phyloP scores from a whole-genome alignment of 2,888 invertebrate species.

The Pachydiplax longipennis region DNA sequence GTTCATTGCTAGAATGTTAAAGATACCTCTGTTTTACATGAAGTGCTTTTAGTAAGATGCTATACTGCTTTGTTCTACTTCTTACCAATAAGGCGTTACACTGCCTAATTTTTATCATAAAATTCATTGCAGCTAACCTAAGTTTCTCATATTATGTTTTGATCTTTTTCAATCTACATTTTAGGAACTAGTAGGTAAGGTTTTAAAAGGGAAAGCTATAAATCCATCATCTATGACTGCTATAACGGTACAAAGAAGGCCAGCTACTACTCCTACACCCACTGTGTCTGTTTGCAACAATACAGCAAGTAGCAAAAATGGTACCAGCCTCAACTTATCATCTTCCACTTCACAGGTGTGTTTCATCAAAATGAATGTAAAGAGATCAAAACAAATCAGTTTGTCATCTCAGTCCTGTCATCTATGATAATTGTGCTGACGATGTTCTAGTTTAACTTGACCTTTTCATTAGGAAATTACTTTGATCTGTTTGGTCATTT shows the following conservation, averaged over 20 bases:
- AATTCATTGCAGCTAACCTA: background rate
- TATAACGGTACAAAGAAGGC: constrained; percentile 47
- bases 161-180: constrained; percentile 37
- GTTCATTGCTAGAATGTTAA: too few relatives aligned
- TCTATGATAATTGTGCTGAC: too few relatives aligned
- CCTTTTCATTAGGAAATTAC: too few relatives aligned
- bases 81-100: too few relatives aligned
- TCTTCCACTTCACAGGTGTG: constrained; percentile 41
- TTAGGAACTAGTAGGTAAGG: constrained; percentile 58
- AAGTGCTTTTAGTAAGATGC: too few relatives aligned
- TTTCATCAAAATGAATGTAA: background rate
- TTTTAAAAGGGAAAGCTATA: constrained; percentile 54
- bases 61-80: too few relatives aligned
- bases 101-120: too few relatives aligned
- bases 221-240: constrained; percentile 46
- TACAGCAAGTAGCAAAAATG: constrained; percentile 31
- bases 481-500: too few relatives aligned
- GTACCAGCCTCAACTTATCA: constrained; percentile 31
- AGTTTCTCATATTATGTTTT: background rate
- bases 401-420: too few relatives aligned
- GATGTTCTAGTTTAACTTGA: too few relatives aligned
- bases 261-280: background rate
- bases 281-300: background rate
- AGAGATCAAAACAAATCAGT: too few relatives aligned
- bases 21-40: too few relatives aligned